Percentiles rank a stretch among this genome's conserved stretches.
Conservation (phyloP, 2,888 invertebrate species). For the Morinoia aosen region DNA sequence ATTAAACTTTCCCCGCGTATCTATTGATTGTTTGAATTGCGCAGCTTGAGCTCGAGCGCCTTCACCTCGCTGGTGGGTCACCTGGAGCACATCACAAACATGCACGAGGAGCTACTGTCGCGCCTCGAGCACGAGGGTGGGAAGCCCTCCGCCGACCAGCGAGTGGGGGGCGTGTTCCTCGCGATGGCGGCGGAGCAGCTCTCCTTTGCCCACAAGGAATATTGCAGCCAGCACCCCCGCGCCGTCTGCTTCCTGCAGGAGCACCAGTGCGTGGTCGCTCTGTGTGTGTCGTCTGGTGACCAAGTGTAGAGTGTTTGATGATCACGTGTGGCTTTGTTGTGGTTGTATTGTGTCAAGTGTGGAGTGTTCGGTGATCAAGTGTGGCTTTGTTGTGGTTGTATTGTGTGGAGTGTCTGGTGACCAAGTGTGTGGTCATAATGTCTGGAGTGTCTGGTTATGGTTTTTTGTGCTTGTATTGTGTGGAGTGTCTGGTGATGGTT, state of each 20-base stretch:
- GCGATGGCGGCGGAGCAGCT: conserved; percentile 75
- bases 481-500: no score
- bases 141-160: conserved; percentile 81
- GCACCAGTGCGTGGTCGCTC: conserved; percentile 80
- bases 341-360: no score
- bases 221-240: conserved; percentile 94
- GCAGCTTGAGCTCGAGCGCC: conserved; percentile 86
- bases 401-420: no score
- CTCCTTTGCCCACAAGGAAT: conserved; percentile 87
- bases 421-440: no score
- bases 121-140: conserved; percentile 85
- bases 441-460: no score
- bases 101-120: conserved; percentile 85
- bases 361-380: no score
- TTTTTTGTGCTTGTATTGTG: no score
- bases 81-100: conserved; percentile 87
- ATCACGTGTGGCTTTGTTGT: no score
- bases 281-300: no score
- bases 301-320: no score
- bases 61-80: conserved; percentile 90
- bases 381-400: no score
- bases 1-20: not conserved
- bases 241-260: conserved; percentile 94
- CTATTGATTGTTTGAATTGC: not conserved
- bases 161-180: conserved; percentile 92